Conservation (phyloP, 2,113 vertebrate species). For the Gallinago undulata region DNA sequence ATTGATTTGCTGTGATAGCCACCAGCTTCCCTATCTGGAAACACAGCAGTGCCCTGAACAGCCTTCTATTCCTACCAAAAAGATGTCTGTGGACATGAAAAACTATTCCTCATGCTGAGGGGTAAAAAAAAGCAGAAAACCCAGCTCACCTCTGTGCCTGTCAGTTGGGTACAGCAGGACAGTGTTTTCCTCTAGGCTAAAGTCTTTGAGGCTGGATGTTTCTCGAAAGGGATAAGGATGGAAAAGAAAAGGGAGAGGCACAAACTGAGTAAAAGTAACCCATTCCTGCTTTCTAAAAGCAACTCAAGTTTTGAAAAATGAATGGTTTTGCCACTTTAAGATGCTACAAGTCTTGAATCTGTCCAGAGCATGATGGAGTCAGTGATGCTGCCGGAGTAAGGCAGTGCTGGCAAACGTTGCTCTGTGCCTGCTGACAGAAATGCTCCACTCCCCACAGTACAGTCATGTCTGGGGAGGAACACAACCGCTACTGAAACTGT, state of each 20-base stretch:
- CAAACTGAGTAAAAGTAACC: background rate
- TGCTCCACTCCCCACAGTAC: background rate
- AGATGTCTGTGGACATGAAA: background rate
- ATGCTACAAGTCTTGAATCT: background rate
- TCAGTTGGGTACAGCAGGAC: background rate
- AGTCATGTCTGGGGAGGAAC: background rate
- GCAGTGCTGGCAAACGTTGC: background rate
- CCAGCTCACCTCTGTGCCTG: background rate
- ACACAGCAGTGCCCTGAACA: background rate
- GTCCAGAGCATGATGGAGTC: background rate
- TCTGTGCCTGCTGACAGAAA: background rate
- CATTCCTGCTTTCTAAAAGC: background rate
- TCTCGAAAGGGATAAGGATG: background rate
- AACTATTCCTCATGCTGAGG: background rate
- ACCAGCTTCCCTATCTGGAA: background rate
- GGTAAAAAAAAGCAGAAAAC: background rate
- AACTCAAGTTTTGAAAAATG: background rate
- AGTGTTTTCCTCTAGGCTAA: background rate
- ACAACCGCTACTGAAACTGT: background rate
- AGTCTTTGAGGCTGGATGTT: background rate
- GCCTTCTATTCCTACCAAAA: background rate
- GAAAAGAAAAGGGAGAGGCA: background rate
- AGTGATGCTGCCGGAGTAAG: background rate
- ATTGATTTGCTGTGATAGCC: conserved; percentile 4
- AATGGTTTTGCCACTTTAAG: background rate